Conservation (phyloP, 2,888 invertebrate genomes). For the Diplolepis rosae region DNA sequence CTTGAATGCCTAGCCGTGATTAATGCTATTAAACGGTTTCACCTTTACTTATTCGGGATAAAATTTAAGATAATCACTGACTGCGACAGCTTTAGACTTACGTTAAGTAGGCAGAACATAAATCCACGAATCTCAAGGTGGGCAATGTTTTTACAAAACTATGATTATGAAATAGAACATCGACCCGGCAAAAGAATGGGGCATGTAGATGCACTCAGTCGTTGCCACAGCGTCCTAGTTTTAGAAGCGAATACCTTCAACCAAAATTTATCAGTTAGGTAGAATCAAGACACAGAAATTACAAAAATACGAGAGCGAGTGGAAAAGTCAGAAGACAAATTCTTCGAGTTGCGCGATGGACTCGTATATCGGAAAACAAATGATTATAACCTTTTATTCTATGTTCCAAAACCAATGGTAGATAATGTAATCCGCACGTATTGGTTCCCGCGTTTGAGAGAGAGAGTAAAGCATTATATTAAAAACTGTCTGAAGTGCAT, state of each 20-base stretch:
- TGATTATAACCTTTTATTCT: conserved; percentile 38
- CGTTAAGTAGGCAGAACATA: conserved; percentile 43
- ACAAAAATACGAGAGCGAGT: conserved; percentile 38
- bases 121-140: conserved; percentile 49
- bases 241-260: conserved; percentile 44
- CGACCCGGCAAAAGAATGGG: conserved; percentile 42
- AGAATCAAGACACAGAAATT: conserved; percentile 42
- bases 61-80: conserved; percentile 58
- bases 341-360: conserved; percentile 47
- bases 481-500: conserved; percentile 28
- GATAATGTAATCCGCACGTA: conserved; percentile 35
- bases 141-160: conserved; percentile 45
- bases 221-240: conserved; percentile 40
- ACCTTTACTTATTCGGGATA: conserved; percentile 54
- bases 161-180: conserved; percentile 45
- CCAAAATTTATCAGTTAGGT: conserved; percentile 40
- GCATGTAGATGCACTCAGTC: conserved; percentile 46
- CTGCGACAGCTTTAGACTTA: conserved; percentile 53
- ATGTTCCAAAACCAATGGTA: conserved; percentile 42
- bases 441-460: conserved; percentile 30
- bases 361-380: conserved; percentile 46
- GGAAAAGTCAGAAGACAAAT: conserved; percentile 42
- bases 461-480: conserved; percentile 30
- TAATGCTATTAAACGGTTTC: conserved; percentile 55
- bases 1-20: conserved; percentile 58